Conservation (phyloP, 2,113 vertebrate genomes). For the Salvelinus namaycush region DNA sequence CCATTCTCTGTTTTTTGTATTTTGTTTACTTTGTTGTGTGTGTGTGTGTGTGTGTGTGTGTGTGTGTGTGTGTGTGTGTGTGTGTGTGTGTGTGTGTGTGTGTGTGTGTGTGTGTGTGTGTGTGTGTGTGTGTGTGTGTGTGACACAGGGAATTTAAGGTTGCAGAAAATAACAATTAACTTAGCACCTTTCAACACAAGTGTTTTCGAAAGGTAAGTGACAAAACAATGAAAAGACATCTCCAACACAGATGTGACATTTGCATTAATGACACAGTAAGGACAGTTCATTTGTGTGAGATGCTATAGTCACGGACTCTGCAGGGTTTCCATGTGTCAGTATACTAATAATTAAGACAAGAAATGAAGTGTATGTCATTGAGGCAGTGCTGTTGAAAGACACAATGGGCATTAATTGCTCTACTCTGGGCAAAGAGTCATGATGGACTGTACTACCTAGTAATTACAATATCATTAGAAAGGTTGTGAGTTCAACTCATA, state of each 20-base stretch:
- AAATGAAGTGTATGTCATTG: conserved; percentile 37
- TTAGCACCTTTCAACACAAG: conserved; percentile 27
- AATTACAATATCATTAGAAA: not conserved
- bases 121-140: no score
- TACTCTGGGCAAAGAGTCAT: not conserved
- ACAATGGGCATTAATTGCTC: not conserved
- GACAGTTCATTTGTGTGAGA: conserved; percentile 9
- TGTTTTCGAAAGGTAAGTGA: conserved; percentile 41
- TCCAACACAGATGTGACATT: conserved; percentile 35
- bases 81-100: no score
- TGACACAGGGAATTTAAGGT: not conserved
- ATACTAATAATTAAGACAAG: conserved; percentile 48
- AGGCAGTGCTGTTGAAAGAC: conserved; percentile 5
- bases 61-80: no score
- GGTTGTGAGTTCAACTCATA: not conserved
- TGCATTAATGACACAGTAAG: conserved; percentile 36
- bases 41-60: not conserved
- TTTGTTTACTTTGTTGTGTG: not conserved
- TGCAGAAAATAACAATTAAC: conserved; percentile 27
- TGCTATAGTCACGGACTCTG: conserved; percentile 18
- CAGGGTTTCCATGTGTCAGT: conserved; percentile 19
- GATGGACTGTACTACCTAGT: not conserved
- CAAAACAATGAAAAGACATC: conserved; percentile 35
- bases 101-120: no score
- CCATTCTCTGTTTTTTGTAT: not conserved